Percentiles rank a stretch among this genome's conserved stretches.
Conservation (phyloP, 2,797 vertebrate genomes). For the Holocentrus rufus region DNA sequence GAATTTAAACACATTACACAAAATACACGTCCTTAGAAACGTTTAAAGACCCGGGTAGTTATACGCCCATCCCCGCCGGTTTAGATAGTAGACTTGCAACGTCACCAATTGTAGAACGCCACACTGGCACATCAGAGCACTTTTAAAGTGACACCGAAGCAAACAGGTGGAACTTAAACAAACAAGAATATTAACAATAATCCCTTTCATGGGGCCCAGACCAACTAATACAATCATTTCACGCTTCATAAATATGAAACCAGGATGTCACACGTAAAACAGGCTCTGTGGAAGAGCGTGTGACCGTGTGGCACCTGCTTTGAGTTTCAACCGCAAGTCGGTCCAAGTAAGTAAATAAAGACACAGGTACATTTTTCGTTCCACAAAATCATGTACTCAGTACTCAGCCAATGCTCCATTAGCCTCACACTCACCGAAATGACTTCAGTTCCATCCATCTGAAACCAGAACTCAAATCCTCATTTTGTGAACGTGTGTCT, state of each 20-base stretch:
- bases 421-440: conserved; percentile 65
- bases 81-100: conserved; percentile 72
- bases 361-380: conserved; percentile 20
- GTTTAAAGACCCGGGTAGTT: accelerated
- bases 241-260: background rate
- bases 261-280: background rate
- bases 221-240: accelerated
- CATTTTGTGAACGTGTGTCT: conserved; percentile 18
- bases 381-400: background rate
- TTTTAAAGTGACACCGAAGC: conserved; percentile 65
- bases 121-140: conserved; percentile 74
- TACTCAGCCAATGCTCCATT: background rate
- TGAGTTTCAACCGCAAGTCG: conserved; percentile 7
- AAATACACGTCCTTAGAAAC: background rate
- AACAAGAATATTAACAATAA: background rate
- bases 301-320: background rate
- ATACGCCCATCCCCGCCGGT: background rate
- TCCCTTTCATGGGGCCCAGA: accelerated
- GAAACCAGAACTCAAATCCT: conserved; percentile 18
- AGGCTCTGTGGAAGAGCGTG: background rate
- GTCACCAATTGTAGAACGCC: conserved; percentile 85
- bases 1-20: accelerated
- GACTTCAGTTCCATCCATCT: conserved; percentile 66
- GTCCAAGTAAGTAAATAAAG: conserved; percentile 13
- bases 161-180: conserved; percentile 65